Percentiles rank a stretch among this genome's conserved stretches.
phyloP scores from a whole-genome alignment of 2,888 invertebrate genomes.

The Leptinotarsa peninsularis region DNA sequence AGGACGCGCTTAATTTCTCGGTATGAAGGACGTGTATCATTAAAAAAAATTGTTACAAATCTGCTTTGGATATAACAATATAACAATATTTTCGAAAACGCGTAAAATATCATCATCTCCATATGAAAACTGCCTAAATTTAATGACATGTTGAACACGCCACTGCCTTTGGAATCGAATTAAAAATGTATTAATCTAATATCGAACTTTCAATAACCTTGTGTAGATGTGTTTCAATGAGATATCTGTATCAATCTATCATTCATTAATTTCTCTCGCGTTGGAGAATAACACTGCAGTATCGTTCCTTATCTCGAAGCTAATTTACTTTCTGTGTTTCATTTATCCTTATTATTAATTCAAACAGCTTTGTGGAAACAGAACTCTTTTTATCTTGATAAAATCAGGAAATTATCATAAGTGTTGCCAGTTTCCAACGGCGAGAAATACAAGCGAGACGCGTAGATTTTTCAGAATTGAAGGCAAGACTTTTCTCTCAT shows the following conservation, averaged over 20 bases:
- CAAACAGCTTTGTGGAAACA: slow-evolving; percentile 33
- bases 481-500: too few species aligned
- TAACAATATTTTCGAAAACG: too few species aligned
- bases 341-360: slow-evolving; percentile 47
- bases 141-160: slow-evolving; percentile 6
- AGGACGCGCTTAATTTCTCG: too few species aligned
- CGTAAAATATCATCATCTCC: too few species aligned
- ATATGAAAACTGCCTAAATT: not conserved
- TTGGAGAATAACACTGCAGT: slow-evolving; percentile 43
- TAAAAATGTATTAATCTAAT: slow-evolving; percentile 35
- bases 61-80: too few species aligned
- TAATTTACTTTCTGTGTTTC: slow-evolving; percentile 48
- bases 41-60: too few species aligned
- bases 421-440: slow-evolving; percentile 27
- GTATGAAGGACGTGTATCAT: too few species aligned
- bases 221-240: slow-evolving; percentile 41
- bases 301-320: slow-evolving; percentile 40
- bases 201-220: slow-evolving; percentile 41
- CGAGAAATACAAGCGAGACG: not conserved
- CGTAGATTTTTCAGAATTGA: not conserved
- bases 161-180: slow-evolving; percentile 25
- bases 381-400: slow-evolving; percentile 9
- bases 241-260: slow-evolving; percentile 41
- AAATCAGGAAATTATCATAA: slow-evolving; percentile 31
- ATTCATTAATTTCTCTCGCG: slow-evolving; percentile 37